Conservation (phyloP, 2,797 vertebrate species). For the Fratercula arctica region DNA sequence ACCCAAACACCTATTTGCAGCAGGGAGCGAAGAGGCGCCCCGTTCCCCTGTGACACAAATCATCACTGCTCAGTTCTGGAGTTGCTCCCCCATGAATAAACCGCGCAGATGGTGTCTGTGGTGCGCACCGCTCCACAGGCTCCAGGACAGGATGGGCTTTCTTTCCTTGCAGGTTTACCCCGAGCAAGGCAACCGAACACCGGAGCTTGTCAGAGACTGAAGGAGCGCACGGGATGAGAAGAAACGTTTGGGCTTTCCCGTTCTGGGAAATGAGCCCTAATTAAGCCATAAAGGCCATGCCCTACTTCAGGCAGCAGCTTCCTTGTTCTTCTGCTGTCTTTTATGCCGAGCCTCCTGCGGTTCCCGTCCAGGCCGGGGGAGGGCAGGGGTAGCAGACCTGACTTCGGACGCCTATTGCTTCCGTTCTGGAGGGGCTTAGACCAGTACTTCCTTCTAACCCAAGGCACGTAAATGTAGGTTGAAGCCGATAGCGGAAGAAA, state of each 20-base stretch:
- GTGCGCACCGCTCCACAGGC: rapidly evolving
- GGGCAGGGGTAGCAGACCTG: too few species aligned
- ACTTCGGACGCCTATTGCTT: too few species aligned
- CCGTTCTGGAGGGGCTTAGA: too few species aligned
- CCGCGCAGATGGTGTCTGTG: too few species aligned
- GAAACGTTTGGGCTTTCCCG: background rate
- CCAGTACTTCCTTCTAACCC: background rate
- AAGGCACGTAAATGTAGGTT: background rate
- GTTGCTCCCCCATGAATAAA: background rate
- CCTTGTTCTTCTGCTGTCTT: background rate
- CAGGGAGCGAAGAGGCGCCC: background rate
- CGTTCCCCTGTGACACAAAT: background rate
- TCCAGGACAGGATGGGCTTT: rapidly evolving
- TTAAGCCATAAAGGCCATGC: background rate
- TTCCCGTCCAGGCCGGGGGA: rapidly evolving
- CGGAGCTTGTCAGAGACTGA: background rate
- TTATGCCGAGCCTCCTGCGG: too few species aligned
- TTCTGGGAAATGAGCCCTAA: background rate
- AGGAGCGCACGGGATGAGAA: background rate
- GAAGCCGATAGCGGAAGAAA: background rate
- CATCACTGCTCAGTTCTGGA: rapidly evolving
- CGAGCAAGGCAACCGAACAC: background rate
- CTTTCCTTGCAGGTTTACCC: background rate
- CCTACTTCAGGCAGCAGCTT: background rate
- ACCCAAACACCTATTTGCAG: rapidly evolving